These are phyloP conservation scores for Saccostrea cuccullata DNA, from an alignment of 1,140 invertebrate genomes.

Conservation along the genomic window DNA sequence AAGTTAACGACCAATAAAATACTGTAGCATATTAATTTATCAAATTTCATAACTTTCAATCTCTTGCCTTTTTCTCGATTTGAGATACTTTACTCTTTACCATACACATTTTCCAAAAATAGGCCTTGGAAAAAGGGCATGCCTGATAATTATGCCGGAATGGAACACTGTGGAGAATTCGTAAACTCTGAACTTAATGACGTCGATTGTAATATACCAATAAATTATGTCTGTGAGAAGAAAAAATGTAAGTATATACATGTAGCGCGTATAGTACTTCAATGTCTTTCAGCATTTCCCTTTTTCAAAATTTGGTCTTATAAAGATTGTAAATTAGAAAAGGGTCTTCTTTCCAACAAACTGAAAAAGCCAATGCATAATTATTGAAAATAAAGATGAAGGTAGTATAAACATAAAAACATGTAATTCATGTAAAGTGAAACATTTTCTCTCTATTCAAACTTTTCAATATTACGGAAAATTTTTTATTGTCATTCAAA, in stretches of 20 bases:
- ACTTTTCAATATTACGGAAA: too few relatives aligned
- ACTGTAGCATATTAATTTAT: too few relatives aligned
- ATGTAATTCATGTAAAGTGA: too few relatives aligned
- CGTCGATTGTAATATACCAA: conserved; percentile 48
- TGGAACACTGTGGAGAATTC: conserved; percentile 56
- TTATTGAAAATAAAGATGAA: too few relatives aligned
- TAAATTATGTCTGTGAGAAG: conserved; percentile 56
- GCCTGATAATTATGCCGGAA: conserved; percentile 50
- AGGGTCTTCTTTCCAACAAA: neutral
- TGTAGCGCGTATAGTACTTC: neutral
- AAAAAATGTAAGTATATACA: conserved; percentile 54
- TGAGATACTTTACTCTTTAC: neutral
- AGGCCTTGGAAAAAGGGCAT: conserved; percentile 54
- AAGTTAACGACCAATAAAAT: neutral
- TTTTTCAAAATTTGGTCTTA: too few relatives aligned
- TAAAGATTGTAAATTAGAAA: neutral
- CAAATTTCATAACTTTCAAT: neutral
- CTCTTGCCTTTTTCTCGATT: neutral
- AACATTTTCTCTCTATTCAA: too few relatives aligned
- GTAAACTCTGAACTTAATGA: conserved; percentile 53
- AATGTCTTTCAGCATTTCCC: too few relatives aligned
- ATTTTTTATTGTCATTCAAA: too few relatives aligned
- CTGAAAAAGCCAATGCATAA: too few relatives aligned
- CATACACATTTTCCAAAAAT: neutral
- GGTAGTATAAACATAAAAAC: too few relatives aligned